phyloP scores from a whole-genome alignment of 2,797 vertebrate genomes.

The Chaunax sp. region DNA sequence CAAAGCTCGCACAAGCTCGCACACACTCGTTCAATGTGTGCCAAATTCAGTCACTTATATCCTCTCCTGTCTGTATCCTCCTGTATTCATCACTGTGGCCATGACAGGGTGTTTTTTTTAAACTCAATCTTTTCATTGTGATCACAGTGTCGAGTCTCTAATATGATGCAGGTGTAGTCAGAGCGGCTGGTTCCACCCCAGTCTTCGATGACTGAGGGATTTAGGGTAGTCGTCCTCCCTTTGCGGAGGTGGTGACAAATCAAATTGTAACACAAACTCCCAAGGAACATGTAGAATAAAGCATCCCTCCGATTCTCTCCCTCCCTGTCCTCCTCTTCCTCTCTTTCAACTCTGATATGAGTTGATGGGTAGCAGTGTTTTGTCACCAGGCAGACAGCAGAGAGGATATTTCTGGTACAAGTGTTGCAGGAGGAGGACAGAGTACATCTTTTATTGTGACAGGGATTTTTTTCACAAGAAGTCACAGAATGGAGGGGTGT shows the following conservation, averaged over 20 bases:
- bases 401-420: slow-evolving; percentile 70
- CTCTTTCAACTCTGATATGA: slow-evolving; percentile 66
- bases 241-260: slow-evolving; percentile 48
- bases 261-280: slow-evolving; percentile 54
- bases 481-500: slow-evolving; percentile 17
- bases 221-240: slow-evolving; percentile 46
- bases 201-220: slow-evolving; percentile 66
- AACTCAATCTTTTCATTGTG: slow-evolving; percentile 38
- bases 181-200: slow-evolving; percentile 31
- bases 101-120: slow-evolving; percentile 42
- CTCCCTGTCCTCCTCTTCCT: slow-evolving; percentile 40
- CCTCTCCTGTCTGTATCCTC: slow-evolving; percentile 20
- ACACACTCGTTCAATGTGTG: slow-evolving; percentile 17
- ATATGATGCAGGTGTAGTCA: slow-evolving; percentile 56
- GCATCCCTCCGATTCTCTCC: slow-evolving; percentile 30
- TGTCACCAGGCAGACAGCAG: slow-evolving; percentile 62
- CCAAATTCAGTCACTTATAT: slow-evolving; percentile 39
- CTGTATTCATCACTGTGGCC: slow-evolving; percentile 30
- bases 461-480: slow-evolving; percentile 29
- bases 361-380: slow-evolving; percentile 66
- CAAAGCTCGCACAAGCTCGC: slow-evolving; percentile 26
- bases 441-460: slow-evolving; percentile 49
- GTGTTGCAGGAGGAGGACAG: slow-evolving; percentile 57
- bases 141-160: slow-evolving; percentile 59
- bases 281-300: slow-evolving; percentile 55